A percentile compares a stretch with the other conserved stretches of the same genome.
These are phyloP conservation scores for Staurois parvus DNA, from an alignment of 2,797 vertebrate species.

Conservation along the genomic window DNA sequence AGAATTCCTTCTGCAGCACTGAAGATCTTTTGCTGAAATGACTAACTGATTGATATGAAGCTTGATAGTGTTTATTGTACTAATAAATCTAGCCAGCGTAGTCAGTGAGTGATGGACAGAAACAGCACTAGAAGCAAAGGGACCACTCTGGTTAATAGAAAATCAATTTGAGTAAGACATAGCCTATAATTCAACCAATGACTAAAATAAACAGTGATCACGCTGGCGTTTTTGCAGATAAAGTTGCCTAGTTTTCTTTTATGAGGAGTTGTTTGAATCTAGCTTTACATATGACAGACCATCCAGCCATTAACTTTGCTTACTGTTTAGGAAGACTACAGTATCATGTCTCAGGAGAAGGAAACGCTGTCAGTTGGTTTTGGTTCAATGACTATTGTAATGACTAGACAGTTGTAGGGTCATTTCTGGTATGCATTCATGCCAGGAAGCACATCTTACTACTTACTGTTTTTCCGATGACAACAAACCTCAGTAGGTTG, in stretches of 20 bases:
- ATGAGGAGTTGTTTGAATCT: neutral
- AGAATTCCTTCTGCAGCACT: neutral
- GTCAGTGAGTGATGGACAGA: neutral
- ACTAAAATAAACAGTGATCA: neutral
- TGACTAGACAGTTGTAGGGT: slow-evolving; percentile 29
- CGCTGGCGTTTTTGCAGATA: neutral
- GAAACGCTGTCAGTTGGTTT: slow-evolving; percentile 3
- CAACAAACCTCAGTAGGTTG: neutral
- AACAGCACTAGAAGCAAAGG: neutral
- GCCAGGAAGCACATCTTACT: neutral
- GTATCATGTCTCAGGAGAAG: slow-evolving; percentile 7
- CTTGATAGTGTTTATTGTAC: neutral
- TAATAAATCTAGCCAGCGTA: neutral
- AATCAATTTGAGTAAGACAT: too few relatives aligned
- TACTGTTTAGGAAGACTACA: neutral
- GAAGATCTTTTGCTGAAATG: neutral
- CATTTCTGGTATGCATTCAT: neutral
- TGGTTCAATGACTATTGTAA: slow-evolving; percentile 24
- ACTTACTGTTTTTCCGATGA: neutral
- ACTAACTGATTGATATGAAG: neutral
- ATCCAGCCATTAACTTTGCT: neutral
- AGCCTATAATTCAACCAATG: neutral
- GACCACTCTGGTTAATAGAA: neutral
- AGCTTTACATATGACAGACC: slow-evolving; percentile 2
- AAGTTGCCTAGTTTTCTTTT: neutral